phyloP scores from a whole-genome alignment of 1,140 invertebrate species.

The Oryctes rhinoceros region DNA sequence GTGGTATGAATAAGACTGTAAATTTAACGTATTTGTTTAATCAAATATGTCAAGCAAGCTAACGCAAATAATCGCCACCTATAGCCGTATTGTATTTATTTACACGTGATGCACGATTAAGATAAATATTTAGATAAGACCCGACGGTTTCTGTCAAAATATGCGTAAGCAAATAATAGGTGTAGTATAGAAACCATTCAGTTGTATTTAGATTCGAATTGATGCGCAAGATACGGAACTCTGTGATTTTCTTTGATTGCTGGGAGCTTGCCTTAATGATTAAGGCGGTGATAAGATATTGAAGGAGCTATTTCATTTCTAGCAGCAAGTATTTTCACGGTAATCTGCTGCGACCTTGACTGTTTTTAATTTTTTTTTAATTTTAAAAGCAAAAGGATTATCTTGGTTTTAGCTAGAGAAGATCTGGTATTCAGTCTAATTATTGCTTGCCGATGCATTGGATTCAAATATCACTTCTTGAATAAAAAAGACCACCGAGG shows the following conservation, averaged over 20 bases:
- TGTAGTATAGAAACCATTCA: conserved; percentile 22
- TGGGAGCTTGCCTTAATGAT: background rate
- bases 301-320: too few relatives aligned
- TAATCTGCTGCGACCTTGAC: too few relatives aligned
- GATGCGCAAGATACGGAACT: background rate
- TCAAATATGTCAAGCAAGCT: background rate
- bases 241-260: background rate
- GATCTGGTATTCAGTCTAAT: too few relatives aligned
- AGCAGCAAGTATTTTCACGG: too few relatives aligned
- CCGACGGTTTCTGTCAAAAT: conserved; percentile 29
- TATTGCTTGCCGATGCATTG: too few relatives aligned
- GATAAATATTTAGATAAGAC: conserved; percentile 28
- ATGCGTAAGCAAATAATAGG: conserved; percentile 13
- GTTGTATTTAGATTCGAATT: background rate
- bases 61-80: conserved; percentile 20
- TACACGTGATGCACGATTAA: conserved; percentile 8
- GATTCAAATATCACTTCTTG: too few relatives aligned
- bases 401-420: too few relatives aligned
- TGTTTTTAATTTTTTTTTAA: too few relatives aligned
- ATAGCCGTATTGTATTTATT: conserved; percentile 15
- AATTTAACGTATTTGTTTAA: conserved; percentile 22
- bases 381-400: too few relatives aligned
- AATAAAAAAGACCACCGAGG: too few relatives aligned
- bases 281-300: too few relatives aligned
- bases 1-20: conserved; percentile 2